Evolutionary conservation across 2,888 invertebrate genomes (phyloP).

Genomic region (Lasioglossum villosulum): DNA sequence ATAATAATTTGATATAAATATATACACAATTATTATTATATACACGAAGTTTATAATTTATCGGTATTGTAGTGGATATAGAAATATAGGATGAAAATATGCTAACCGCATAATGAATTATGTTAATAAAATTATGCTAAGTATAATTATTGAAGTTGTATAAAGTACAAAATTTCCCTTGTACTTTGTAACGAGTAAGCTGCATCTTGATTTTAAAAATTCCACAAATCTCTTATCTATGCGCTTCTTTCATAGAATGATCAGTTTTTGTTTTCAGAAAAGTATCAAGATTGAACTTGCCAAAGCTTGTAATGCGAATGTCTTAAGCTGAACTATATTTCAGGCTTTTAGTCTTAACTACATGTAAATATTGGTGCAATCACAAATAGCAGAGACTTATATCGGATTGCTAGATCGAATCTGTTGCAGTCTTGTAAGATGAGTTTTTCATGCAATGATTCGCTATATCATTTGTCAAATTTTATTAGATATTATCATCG

Average conservation of each 20-base stretch:
- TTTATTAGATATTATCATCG: conserved; percentile 27
- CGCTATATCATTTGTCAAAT: conserved; percentile 29
- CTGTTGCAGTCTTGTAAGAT: conserved; percentile 20
- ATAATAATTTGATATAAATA: conserved; percentile 27
- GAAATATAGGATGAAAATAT: conserved; percentile 21
- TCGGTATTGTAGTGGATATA: conserved; percentile 19
- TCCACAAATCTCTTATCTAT: conserved; percentile 19
- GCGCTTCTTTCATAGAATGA: conserved; percentile 9
- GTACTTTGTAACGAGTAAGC: conserved; percentile 18
- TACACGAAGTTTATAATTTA: conserved; percentile 28
- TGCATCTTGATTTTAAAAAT: conserved; percentile 38
- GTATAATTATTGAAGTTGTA: conserved; percentile 31
- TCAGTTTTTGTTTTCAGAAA: conserved; percentile 23
- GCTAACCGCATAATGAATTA: conserved; percentile 59
- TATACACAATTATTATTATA: conserved; percentile 15
- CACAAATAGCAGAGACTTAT: conserved; percentile 19
- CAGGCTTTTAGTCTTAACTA: conserved; percentile 34
- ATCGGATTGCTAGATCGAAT: conserved; percentile 10
- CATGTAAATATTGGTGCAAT: conserved; percentile 28
- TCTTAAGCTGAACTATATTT: conserved; percentile 38
- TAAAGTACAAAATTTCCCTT: conserved; percentile 19
- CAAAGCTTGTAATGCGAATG: conserved; percentile 50
- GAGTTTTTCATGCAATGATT: conserved; percentile 31
- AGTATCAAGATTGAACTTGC: conserved; percentile 16
- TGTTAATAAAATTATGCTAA: conserved; percentile 34